Evolutionary conservation across 2,797 vertebrate species (phyloP).

Genomic region (Anisognathus igniventris): DNA sequence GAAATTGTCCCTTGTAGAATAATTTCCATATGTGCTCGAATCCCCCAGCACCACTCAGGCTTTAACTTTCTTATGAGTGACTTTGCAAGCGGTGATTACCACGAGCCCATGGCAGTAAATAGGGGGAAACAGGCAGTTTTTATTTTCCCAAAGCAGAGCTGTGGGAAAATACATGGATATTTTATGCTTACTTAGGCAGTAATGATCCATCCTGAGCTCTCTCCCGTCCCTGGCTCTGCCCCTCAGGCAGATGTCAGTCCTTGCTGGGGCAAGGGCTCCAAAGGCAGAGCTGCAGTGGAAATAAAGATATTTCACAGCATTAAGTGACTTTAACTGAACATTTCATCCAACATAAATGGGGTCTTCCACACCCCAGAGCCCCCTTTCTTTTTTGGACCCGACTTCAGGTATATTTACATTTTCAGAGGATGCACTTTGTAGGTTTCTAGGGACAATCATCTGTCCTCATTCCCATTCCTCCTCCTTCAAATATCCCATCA

Average conservation of each 20-base stretch:
- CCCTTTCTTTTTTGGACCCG: background rate
- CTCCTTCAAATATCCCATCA: too few relatives aligned
- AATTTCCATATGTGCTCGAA: background rate
- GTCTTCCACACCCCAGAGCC: background rate
- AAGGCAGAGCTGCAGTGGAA: background rate
- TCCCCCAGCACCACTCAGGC: constrained; percentile 27
- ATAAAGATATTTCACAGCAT: background rate
- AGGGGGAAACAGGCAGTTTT: constrained; percentile 5
- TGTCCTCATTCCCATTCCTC: too few relatives aligned
- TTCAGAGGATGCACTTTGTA: too few relatives aligned
- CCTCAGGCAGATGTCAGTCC: background rate
- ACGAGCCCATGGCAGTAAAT: background rate
- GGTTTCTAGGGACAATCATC: too few relatives aligned
- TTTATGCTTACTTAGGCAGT: constrained; percentile 24
- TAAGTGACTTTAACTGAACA: background rate
- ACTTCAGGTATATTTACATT: too few relatives aligned
- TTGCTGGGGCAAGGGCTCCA: background rate
- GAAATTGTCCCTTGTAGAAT: background rate
- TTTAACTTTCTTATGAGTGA: constrained; percentile 24
- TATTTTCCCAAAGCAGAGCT: constrained; percentile 10
- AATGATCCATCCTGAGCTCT: background rate
- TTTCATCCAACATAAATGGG: background rate
- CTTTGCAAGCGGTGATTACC: constrained; percentile 1
- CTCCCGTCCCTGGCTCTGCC: background rate
- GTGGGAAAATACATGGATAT: background rate